phyloP scores from a whole-genome alignment of 2,888 invertebrate genomes.

The Andricus quercusramuli region DNA sequence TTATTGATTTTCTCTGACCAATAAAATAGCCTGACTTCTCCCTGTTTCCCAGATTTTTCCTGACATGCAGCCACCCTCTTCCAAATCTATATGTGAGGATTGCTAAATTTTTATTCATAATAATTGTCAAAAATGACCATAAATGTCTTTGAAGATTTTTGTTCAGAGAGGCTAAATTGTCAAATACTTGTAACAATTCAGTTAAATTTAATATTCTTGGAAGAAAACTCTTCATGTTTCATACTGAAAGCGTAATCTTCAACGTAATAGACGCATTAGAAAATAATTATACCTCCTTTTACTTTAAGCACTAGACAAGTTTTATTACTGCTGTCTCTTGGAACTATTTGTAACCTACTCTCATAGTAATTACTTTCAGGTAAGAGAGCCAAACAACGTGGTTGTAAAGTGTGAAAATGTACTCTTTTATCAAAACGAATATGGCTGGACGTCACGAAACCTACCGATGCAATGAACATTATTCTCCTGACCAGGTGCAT shows the following conservation, averaged over 20 bases:
- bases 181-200: no score
- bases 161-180: no score
- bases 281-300: neutral
- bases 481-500: neutral
- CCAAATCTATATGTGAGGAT: no score
- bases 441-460: conserved; percentile 13
- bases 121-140: no score
- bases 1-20: no score
- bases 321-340: conserved; percentile 69
- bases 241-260: neutral
- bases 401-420: conserved; percentile 58
- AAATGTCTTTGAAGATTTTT: no score
- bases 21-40: no score
- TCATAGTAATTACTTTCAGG: conserved; percentile 66
- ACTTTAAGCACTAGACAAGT: conserved; percentile 66
- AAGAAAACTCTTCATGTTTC: neutral
- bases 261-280: no score
- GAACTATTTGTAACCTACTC: conserved; percentile 68
- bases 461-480: conserved; percentile 9
- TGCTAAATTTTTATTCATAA: no score
- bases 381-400: conserved; percentile 58
- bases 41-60: no score
- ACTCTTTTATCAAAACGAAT: conserved; percentile 28
- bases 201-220: no score
- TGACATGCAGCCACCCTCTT: no score